Conservation (phyloP, 1,140 invertebrate species). For the Colletes gigas region DNA sequence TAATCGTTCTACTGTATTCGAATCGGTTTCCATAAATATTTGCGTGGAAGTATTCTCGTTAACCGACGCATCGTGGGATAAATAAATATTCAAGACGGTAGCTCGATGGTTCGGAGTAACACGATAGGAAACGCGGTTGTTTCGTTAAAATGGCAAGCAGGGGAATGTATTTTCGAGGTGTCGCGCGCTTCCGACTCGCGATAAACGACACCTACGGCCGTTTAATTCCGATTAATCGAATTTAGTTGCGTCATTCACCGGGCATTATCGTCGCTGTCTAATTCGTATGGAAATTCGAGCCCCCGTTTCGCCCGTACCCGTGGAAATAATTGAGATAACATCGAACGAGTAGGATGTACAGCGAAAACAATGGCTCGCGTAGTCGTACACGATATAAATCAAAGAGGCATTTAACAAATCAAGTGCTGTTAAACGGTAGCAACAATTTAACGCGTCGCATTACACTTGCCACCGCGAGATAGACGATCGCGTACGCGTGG, state of each 20-base stretch:
- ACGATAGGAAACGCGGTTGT: not conserved
- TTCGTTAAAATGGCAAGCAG: not conserved
- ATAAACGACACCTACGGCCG: conserved; percentile 4
- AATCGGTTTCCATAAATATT: not conserved
- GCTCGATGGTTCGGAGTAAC: not conserved
- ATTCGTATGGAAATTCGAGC: conserved; percentile 21
- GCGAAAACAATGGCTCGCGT: conserved; percentile 28
- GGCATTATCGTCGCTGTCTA: conserved; percentile 3
- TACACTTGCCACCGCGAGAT: not conserved
- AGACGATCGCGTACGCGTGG: not conserved
- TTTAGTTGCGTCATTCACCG: not conserved
- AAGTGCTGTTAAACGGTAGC: conserved; percentile 13
- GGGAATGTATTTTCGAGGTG: not conserved
- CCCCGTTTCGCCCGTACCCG: not conserved
- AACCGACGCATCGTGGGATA: no score
- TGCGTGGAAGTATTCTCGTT: no score
- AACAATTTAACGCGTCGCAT: conserved; percentile 24
- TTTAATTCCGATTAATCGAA: not conserved
- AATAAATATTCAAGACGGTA: not conserved
- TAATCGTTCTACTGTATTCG: no score
- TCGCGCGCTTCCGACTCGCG: not conserved
- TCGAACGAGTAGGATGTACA: not conserved
- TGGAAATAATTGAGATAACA: conserved; percentile 20
- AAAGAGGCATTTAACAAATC: not conserved
- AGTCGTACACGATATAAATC: conserved; percentile 6